These are phyloP conservation scores for Microcebus ravelobensis DNA, from an alignment of 2,113 vertebrate genomes.

Conservation along the genomic window DNA sequence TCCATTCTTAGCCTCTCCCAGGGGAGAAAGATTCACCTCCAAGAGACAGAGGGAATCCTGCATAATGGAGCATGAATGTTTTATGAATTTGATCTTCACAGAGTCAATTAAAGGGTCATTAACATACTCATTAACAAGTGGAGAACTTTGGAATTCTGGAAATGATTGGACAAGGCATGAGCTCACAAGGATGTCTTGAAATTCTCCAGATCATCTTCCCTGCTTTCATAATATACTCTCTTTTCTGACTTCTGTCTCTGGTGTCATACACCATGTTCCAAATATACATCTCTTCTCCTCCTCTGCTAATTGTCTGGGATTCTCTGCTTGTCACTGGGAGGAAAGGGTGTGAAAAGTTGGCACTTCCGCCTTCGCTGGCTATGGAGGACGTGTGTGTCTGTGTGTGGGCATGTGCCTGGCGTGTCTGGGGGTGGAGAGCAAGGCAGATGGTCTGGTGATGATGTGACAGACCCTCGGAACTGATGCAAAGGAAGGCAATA, in stretches of 20 bases:
- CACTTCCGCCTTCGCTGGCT: conserved; percentile 76
- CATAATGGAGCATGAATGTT: conserved; percentile 83
- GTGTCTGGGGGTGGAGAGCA: neutral
- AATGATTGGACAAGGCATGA: conserved; percentile 71
- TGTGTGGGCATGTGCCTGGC: neutral
- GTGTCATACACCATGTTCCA: conserved; percentile 77
- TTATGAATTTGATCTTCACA: conserved; percentile 84
- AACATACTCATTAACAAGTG: conserved; percentile 83
- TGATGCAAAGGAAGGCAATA: neutral
- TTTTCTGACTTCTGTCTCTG: conserved; percentile 72
- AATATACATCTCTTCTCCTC: conserved; percentile 80
- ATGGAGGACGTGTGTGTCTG: conserved; percentile 16
- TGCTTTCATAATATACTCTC: neutral
- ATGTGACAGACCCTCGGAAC: neutral
- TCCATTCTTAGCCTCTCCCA: conserved; percentile 15
- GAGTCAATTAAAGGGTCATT: conserved; percentile 86
- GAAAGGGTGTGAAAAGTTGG: conserved; percentile 78
- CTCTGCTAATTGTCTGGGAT: conserved; percentile 80
- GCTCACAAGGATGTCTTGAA: conserved; percentile 63
- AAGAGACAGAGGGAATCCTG: conserved; percentile 82
- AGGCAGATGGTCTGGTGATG: conserved; percentile 20
- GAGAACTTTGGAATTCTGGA: conserved; percentile 83
- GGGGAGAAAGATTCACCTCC: conserved; percentile 22
- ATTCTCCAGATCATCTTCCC: conserved; percentile 73
- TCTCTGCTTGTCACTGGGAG: conserved; percentile 75